A percentile compares a stretch with the other conserved stretches of the same genome.
Evolutionary conservation across 2,888 invertebrate genomes (phyloP).

Genomic region (Eilema depressum): DNA sequence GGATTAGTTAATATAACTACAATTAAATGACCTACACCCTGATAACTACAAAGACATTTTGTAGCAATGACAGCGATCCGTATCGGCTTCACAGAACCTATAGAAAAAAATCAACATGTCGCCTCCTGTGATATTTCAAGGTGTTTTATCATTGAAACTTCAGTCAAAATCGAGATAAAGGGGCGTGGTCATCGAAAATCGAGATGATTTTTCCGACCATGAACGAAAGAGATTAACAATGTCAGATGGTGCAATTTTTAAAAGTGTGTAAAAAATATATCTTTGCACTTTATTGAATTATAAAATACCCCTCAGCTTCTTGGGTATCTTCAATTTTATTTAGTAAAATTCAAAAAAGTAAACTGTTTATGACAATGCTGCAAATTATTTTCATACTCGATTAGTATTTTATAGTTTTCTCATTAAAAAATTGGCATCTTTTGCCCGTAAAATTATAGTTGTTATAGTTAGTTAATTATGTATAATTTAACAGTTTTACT

Average conservation of each 20-base stretch:
- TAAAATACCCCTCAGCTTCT: not conserved
- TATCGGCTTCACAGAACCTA: conserved; percentile 87
- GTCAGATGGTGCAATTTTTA: conserved; percentile 28
- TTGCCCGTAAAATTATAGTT: not conserved
- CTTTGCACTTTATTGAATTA: not conserved
- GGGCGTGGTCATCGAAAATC: conserved; percentile 63
- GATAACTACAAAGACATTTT: conserved; percentile 87
- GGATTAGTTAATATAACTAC: conserved; percentile 79
- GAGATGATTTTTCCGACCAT: conserved; percentile 51
- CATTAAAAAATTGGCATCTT: not conserved
- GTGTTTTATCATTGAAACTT: conserved; percentile 79
- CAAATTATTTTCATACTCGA: not conserved
- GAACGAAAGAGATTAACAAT: conserved; percentile 43
- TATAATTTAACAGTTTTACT: not conserved
- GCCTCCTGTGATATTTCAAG: conserved; percentile 79
- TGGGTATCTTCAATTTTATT: too few species aligned
- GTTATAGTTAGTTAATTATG: not conserved
- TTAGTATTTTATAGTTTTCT: not conserved
- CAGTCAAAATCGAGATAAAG: conserved; percentile 71
- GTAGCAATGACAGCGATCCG: conserved; percentile 85
- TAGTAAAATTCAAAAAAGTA: not conserved
- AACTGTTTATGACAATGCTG: not conserved
- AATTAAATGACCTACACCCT: conserved; percentile 86
- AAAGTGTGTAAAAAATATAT: not conserved
- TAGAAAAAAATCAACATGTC: conserved; percentile 87